phyloP scores from a whole-genome alignment of 1,140 invertebrate genomes.

The Thereuonema tuberculata region DNA sequence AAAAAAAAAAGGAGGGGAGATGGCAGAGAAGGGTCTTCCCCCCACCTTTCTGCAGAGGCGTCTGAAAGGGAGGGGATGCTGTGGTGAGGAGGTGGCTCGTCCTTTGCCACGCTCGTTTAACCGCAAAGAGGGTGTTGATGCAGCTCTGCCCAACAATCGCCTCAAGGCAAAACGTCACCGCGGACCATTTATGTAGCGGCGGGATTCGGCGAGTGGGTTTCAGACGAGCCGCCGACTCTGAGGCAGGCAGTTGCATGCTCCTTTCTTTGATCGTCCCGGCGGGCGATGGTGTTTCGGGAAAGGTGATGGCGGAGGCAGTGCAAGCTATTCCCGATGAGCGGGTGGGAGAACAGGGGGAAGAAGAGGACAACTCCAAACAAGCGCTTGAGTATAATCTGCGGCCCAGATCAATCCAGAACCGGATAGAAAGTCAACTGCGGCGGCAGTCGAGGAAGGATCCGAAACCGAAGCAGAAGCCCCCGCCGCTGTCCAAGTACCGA shows the following conservation, averaged over 20 bases:
- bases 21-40: too few relatives aligned
- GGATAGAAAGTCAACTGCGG: slow-evolving; percentile 34
- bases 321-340: neutral
- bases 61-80: too few relatives aligned
- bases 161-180: neutral
- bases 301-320: neutral
- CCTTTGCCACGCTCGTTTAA: neutral
- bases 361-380: neutral
- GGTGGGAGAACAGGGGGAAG: neutral
- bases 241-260: neutral
- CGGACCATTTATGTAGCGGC: neutral
- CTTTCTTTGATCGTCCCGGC: neutral
- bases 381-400: slow-evolving; percentile 36
- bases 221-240: neutral
- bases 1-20: too few relatives aligned
- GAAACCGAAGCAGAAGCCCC: slow-evolving; percentile 36
- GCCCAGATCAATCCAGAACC: slow-evolving; percentile 36
- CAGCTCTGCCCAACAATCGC: neutral
- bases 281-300: neutral
- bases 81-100: neutral
- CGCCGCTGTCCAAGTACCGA: slow-evolving; percentile 75
- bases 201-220: neutral
- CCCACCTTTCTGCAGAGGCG: too few relatives aligned
- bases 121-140: neutral
- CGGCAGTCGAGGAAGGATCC: slow-evolving; percentile 23